These are phyloP conservation scores for Tridacna gigas DNA, from an alignment of 2,888 invertebrate species.

Conservation along the genomic window DNA sequence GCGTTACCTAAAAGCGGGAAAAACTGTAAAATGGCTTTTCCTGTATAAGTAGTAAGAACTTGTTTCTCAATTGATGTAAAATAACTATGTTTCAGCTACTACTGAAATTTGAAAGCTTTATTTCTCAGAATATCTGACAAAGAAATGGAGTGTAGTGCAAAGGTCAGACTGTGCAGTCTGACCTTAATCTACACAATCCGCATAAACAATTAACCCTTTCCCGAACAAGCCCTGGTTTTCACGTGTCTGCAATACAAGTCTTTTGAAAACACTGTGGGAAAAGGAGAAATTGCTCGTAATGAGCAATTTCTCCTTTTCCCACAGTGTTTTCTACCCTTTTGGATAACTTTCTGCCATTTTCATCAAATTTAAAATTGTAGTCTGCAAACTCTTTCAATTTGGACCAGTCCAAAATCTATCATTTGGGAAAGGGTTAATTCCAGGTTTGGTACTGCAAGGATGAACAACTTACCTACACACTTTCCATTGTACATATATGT, in stretches of 20 bases:
- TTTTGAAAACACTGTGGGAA: background rate
- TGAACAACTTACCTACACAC: conserved; percentile 64
- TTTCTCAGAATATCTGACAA: too few species aligned
- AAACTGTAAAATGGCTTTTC: too few species aligned
- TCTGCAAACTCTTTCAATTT: background rate
- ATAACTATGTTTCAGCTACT: too few species aligned
- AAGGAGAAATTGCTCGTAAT: background rate
- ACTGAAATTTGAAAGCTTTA: too few species aligned
- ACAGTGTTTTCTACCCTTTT: background rate
- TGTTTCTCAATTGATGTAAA: too few species aligned
- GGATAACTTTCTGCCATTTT: background rate
- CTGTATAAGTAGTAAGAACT: too few species aligned
- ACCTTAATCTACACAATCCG: too few species aligned
- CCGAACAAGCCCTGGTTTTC: background rate
- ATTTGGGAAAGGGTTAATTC: background rate
- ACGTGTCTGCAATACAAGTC: background rate
- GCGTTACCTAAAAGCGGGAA: too few species aligned
- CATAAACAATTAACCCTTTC: conserved; percentile 23
- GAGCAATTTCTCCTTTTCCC: background rate
- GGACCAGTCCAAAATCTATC: background rate
- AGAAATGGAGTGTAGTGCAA: too few species aligned
- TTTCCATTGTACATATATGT: conserved; percentile 88
- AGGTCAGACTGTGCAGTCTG: too few species aligned
- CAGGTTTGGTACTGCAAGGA: too few species aligned
- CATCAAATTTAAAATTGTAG: background rate